phyloP scores from a whole-genome alignment of 2,888 invertebrate species.

The Lutraria lutraria region DNA sequence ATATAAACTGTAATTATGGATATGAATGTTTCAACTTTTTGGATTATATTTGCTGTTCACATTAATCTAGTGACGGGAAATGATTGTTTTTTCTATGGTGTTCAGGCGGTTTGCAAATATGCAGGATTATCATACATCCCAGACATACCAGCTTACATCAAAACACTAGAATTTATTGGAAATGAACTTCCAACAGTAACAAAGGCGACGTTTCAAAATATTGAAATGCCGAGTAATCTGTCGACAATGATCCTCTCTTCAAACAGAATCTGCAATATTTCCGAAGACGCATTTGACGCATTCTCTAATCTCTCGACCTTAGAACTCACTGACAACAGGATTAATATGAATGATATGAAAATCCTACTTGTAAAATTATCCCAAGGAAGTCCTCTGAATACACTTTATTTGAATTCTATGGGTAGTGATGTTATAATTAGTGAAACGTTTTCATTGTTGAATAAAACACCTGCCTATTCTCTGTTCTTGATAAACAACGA shows the following conservation, averaged over 20 bases:
- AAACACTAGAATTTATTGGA: constrained; percentile 17
- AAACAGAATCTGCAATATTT: constrained; percentile 8
- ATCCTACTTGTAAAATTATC: not conserved
- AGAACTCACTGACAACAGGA: not conserved
- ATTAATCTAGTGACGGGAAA: not conserved
- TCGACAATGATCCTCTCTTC: too few species aligned
- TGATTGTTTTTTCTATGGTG: not conserved
- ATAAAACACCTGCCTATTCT: not conserved
- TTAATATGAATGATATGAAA: not conserved
- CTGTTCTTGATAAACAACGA: not conserved
- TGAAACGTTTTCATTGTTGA: not conserved
- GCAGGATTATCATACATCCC: not conserved
- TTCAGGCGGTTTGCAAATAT: not conserved
- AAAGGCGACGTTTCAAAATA: not conserved
- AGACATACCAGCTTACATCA: not conserved
- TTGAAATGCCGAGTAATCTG: too few species aligned
- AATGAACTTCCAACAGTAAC: not conserved
- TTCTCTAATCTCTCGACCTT: not conserved
- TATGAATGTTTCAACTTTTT: not conserved
- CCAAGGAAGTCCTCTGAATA: not conserved
- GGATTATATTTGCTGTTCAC: not conserved
- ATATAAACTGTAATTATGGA: too few species aligned
- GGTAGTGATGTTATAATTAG: not conserved
- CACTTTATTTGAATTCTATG: not conserved
- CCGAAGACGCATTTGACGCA: not conserved